These are phyloP conservation scores for Crotalus viridis DNA, from an alignment of 2,113 vertebrate species.

Conservation along the genomic window DNA sequence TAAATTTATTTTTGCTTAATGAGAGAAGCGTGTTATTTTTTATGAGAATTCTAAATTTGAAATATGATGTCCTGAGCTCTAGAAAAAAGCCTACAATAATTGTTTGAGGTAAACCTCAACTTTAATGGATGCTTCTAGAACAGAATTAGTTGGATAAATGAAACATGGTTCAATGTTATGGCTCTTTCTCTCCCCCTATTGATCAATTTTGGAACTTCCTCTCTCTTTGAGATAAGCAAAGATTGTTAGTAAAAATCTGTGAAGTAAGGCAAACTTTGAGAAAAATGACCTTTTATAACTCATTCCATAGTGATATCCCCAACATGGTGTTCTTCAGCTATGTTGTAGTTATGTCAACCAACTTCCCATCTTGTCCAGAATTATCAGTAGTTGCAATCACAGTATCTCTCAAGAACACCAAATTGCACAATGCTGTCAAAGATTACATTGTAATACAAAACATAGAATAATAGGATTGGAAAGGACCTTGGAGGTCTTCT, in stretches of 20 bases:
- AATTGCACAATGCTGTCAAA: too few species aligned
- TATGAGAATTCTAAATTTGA: not conserved
- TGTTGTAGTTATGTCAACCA: not conserved
- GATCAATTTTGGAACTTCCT: not conserved
- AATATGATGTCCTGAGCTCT: not conserved
- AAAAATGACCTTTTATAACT: not conserved
- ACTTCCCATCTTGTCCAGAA: not conserved
- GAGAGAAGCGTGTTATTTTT: not conserved
- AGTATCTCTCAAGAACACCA: not conserved
- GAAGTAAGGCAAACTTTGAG: not conserved
- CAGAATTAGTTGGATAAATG: not conserved
- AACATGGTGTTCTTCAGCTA: not conserved
- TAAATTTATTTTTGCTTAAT: not conserved
- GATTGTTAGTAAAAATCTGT: not conserved
- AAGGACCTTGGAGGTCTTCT: not conserved
- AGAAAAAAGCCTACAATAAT: not conserved
- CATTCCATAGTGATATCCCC: not conserved
- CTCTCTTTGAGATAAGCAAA: not conserved
- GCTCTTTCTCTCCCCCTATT: constrained; percentile 22
- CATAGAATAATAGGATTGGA: not conserved
- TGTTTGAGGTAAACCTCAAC: not conserved
- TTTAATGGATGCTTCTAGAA: not conserved
- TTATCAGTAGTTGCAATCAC: not conserved
- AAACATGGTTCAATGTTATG: not conserved
- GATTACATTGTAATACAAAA: not conserved